A percentile compares a stretch with the other conserved stretches of the same genome.
phyloP scores from a whole-genome alignment of 1,140 invertebrate species.

The Drosophila sproati region DNA sequence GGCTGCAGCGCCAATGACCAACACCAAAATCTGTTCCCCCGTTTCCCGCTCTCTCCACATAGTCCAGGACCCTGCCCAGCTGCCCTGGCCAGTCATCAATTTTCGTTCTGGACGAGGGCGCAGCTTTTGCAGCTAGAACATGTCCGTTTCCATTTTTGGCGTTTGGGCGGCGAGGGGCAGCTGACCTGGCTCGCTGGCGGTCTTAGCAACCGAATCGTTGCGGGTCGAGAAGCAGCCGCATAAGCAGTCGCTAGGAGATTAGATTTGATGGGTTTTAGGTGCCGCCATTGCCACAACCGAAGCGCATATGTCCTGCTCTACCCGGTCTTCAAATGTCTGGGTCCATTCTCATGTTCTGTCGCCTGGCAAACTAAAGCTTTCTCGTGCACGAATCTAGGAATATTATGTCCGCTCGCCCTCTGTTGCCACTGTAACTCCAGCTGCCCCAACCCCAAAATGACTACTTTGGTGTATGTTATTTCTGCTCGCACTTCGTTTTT shows the following conservation, averaged over 20 bases:
- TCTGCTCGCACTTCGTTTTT: not conserved
- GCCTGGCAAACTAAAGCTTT: constrained; percentile 18
- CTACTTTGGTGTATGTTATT: constrained; percentile 1
- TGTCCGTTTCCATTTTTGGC: constrained; percentile 73
- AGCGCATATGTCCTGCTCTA: constrained; percentile 34
- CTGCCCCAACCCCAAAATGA: not conserved
- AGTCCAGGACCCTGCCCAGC: constrained; percentile 45
- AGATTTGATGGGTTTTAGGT: constrained; percentile 81
- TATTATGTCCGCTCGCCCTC: constrained; percentile 31
- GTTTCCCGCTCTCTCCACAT: constrained; percentile 6
- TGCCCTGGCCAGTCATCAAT: constrained; percentile 75
- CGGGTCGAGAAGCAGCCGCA: constrained; percentile 49
- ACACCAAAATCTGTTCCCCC: constrained; percentile 40
- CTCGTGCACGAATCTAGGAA: constrained; percentile 18
- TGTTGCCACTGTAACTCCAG: constrained; percentile 24
- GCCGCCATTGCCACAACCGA: constrained; percentile 54
- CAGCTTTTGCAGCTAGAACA: constrained; percentile 63
- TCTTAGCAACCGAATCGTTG: constrained; percentile 63
- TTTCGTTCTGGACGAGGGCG: constrained; percentile 69
- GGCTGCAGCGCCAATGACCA: constrained; percentile 82
- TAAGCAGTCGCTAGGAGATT: constrained; percentile 80
- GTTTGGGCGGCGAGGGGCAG: not conserved
- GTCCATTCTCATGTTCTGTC: constrained; percentile 29
- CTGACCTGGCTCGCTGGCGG: not conserved
- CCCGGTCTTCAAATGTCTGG: not conserved